These are phyloP conservation scores for Drosophila meridiana DNA, from an alignment of 2,888 invertebrate species.

Conservation along the genomic window DNA sequence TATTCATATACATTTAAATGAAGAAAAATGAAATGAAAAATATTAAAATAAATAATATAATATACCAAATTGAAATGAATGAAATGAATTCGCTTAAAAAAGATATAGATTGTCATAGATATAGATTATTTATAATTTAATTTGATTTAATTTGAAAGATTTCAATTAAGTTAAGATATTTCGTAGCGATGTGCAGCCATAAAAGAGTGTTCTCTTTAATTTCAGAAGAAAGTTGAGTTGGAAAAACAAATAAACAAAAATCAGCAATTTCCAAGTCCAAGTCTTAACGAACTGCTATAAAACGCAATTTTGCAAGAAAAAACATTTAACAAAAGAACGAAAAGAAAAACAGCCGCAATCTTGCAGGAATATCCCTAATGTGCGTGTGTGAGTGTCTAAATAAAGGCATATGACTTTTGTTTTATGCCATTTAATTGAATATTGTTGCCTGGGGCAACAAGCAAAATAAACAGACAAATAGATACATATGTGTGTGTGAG, in stretches of 20 bases:
- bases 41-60: not conserved
- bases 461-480: conserved; percentile 15
- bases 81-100: not conserved
- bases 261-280: conserved; percentile 2
- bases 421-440: conserved; percentile 59
- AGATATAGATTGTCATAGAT: not conserved
- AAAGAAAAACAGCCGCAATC: not conserved
- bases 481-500: not conserved
- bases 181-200: not conserved
- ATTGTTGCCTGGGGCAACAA: conserved; percentile 59
- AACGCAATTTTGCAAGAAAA: not conserved
- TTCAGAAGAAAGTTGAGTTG: not conserved
- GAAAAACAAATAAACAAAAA: not conserved
- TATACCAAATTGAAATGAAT: not conserved
- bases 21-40: no score
- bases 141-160: not conserved
- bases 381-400: conserved; percentile 32
- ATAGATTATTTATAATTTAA: no score
- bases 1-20: no score
- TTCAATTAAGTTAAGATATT: not conserved
- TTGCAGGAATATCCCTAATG: conserved; percentile 4
- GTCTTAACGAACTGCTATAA: conserved; percentile 7
- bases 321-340: not conserved
- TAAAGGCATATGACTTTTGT: conserved; percentile 44
- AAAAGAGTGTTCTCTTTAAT: not conserved